Evolutionary conservation across 2,888 invertebrate genomes (phyloP).

Genomic region (Ophion slaviceki): DNA sequence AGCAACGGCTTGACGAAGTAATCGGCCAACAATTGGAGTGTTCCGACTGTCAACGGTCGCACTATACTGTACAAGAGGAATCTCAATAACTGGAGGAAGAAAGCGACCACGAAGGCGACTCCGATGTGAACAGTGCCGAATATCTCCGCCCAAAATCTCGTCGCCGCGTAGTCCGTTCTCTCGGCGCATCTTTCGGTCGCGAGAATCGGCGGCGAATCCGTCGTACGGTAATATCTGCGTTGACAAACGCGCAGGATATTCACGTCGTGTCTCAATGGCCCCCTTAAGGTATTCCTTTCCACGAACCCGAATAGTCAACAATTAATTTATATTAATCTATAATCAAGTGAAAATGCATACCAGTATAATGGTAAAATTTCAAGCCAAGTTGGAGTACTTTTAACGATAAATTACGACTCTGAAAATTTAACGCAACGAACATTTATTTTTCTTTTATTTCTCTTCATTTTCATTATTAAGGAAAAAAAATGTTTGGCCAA

Average conservation of each 20-base stretch:
- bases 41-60: conserved; percentile 86
- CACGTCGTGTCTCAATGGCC: neutral
- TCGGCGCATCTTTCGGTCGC: conserved; percentile 86
- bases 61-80: conserved; percentile 86
- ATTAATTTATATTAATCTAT: too few species aligned
- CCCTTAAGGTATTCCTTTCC: too few species aligned
- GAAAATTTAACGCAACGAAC: too few species aligned
- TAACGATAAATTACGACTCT: too few species aligned
- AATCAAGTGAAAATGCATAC: too few species aligned
- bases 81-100: conserved; percentile 86
- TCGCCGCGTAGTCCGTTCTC: conserved; percentile 86
- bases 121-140: conserved; percentile 87
- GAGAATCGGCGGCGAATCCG: conserved; percentile 87
- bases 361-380: too few species aligned
- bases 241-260: neutral
- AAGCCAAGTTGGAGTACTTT: too few species aligned
- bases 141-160: conserved; percentile 88
- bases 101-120: conserved; percentile 86
- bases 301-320: too few species aligned
- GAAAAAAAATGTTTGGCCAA: too few species aligned
- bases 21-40: conserved; percentile 87
- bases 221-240: conserved; percentile 86
- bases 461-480: too few species aligned
- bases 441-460: too few species aligned
- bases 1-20: conserved; percentile 88